Evolutionary conservation across 1,140 invertebrate species (phyloP), one percentile per base, ranked within the genome.

Genomic region (Periplaneta americana): DNA sequence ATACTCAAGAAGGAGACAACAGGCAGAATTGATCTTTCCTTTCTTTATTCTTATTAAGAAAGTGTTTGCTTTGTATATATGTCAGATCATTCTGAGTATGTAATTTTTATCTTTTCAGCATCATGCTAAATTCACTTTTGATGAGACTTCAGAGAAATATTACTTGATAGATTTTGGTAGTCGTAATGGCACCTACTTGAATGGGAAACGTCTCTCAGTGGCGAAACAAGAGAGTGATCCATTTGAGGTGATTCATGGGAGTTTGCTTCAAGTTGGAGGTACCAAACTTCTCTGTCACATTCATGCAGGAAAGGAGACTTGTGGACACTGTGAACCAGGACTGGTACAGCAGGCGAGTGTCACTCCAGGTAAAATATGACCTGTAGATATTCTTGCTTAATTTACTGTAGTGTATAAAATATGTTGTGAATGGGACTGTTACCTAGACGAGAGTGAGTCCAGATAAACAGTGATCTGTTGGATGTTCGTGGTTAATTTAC

Each of bases 251-350:
- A 87, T 89, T 0, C 96, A 98, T 87, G 96, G 95, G 9, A 96
- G 95, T 85, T 89, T 91, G 13, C 84, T 96, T 66, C 91, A 93
- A 83, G 85, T 96, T 11, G 95, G 95, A 0, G 90, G 90, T 66
- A 96, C 95, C 0, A 93, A 93, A 83, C 85, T 98, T 0, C 85
- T 97, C 4, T 94, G 96, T 85, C 97, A 98, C 86, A 93, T 98
- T 80, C 97, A 98, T 87, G 90, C 91, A 34, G 96, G 96, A 0
- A 90, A 91, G 82, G 93, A 95, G 83, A 98, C 97, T 0, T 98
- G 97, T 86, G 94, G 95, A 0, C 90, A 95, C 82, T 98, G 97
- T 89, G 97, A 98, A 86, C 96, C 97, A 0, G 96, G 96, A 13
- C 90, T 96, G 34, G 85, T 96, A 48, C 87, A 89, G 84, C 85